Percentiles rank a stretch among this genome's conserved stretches.
Evolutionary conservation across 30 jellyfish, hydroid and myxozoan species (phyloP).

Genomic region (Catostylus mosaicus): DNA sequence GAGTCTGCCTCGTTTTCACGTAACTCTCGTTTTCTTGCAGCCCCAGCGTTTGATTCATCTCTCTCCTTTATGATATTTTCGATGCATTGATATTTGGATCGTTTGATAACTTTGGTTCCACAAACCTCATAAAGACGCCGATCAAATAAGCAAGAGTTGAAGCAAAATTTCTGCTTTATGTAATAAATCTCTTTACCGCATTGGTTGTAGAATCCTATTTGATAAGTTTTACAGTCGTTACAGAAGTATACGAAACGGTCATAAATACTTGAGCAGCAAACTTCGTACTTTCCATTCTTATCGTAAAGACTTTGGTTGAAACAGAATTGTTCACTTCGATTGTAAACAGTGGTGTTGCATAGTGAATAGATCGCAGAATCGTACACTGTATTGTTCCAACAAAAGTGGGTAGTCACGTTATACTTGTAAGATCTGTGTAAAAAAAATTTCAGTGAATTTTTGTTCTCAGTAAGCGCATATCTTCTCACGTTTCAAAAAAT

Average conservation of each 20-base stretch:
- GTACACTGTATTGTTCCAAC: constrained; percentile 31
- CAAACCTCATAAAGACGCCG: constrained; percentile 17
- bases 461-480: neutral
- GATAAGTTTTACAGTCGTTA: constrained; percentile 14
- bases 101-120: constrained; percentile 5
- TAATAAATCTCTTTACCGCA: constrained; percentile 20
- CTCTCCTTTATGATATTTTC: neutral
- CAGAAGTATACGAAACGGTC: constrained; percentile 22
- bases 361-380: constrained; percentile 13
- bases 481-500: neutral
- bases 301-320: constrained; percentile 33
- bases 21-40: neutral
- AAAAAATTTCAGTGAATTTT: neutral
- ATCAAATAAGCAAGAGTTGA: constrained; percentile 17
- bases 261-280: constrained; percentile 36
- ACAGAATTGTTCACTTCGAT: constrained; percentile 26
- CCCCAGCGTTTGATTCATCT: neutral
- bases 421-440: constrained; percentile 11
- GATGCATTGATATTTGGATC: neutral
- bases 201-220: constrained; percentile 10
- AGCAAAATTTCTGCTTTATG: constrained; percentile 29
- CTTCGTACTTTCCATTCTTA: constrained; percentile 4
- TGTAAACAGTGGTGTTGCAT: constrained; percentile 31
- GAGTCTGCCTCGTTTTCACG: neutral
- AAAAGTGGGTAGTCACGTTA: constrained; percentile 18